Base-by-base conservation (phyloP, 2,797 vertebrate species). In the Lateolabrax maculatus region DNA sequence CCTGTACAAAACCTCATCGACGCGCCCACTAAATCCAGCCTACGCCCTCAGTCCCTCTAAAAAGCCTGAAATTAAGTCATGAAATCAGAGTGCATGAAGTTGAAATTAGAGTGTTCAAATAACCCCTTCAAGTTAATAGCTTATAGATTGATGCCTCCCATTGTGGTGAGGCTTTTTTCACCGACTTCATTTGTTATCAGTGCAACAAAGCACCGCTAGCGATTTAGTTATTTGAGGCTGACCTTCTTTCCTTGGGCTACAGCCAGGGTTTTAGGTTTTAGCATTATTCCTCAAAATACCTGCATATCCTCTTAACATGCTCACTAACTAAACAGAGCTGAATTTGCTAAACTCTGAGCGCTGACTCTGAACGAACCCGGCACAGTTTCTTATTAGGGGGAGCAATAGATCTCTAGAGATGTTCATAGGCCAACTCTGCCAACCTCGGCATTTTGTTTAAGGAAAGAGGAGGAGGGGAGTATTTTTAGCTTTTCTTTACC, bases 401-500 rank as follows among this genome's bases (percentile, higher is more conserved):
- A 73, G 89, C 70, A 16, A 76, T 34, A 81, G 62, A 82, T 88
- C 90, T 90, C 87, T 57, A 85, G 89, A 93, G 90, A 89, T 73
- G 81, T 75, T 89, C 74, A 75, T 65, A 68, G 83, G 80, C 81
- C 53, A 77, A 49, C 78, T 86, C 75, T 86, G 89, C 92, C 86
- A 91, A 90, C 85, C 90, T 88, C 83, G 31, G 75, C 86, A 70
- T 91, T 94, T 92, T 90, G 84, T 89, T 91, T 90, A 81, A 87
- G 86, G 49, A 66, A 73, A 53, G 37, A 43, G 48, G 58, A 67
- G 29, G 63, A 71, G 63, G 39, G 29, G 51, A 63, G 65, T 93
- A 94, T 95, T 94, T 95, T 94, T 93, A 95, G 86, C 75, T 75
- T 74, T 87, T 87, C 87, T 92, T 91, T 89, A 91, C 88, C 87